phyloP scores from a whole-genome alignment of 1,140 invertebrate genomes.

The Drosophila bifasciata region DNA sequence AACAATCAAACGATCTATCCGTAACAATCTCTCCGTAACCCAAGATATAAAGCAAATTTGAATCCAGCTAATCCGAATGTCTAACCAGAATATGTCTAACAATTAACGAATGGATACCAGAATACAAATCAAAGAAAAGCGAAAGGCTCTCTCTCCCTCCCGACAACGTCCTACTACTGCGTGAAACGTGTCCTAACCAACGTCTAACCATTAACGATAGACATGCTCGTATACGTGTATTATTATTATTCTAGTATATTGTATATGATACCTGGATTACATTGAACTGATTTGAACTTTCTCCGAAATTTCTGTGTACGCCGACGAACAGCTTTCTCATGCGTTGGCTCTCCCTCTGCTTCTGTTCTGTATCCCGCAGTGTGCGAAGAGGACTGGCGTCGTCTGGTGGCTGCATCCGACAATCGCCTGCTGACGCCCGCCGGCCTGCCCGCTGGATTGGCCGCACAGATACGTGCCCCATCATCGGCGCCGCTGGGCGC shows the following conservation, averaged over 20 bases:
- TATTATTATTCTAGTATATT: background rate
- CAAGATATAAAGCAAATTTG: slow-evolving; percentile 17
- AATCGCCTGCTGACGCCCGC: slow-evolving; percentile 89
- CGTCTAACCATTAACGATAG: slow-evolving; percentile 44
- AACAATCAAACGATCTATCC: background rate
- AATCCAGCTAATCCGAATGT: slow-evolving; percentile 42
- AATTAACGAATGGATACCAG: too few species aligned
- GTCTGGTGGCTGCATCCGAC: slow-evolving; percentile 90
- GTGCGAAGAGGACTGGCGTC: slow-evolving; percentile 90
- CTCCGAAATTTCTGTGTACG: slow-evolving; percentile 63
- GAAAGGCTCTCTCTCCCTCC: slow-evolving; percentile 3
- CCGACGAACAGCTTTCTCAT: slow-evolving; percentile 74
- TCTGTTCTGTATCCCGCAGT: slow-evolving; percentile 85
- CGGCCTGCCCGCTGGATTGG: slow-evolving; percentile 85
- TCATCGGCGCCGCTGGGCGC: slow-evolving; percentile 90
- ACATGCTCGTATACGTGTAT: background rate
- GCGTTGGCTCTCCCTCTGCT: slow-evolving; percentile 78
- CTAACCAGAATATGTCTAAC: slow-evolving; percentile 1
- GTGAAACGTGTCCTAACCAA: too few species aligned
- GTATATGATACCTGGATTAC: background rate
- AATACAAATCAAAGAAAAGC: slow-evolving; percentile 1
- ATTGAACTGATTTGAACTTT: slow-evolving; percentile 59
- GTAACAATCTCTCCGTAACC: slow-evolving; percentile 18
- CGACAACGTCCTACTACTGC: too few species aligned
- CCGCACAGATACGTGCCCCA: slow-evolving; percentile 87